Percentiles rank a stretch among this genome's conserved stretches.
Evolutionary conservation across 2,113 vertebrate species (phyloP).

Genomic region (Oostethus manadensis): DNA sequence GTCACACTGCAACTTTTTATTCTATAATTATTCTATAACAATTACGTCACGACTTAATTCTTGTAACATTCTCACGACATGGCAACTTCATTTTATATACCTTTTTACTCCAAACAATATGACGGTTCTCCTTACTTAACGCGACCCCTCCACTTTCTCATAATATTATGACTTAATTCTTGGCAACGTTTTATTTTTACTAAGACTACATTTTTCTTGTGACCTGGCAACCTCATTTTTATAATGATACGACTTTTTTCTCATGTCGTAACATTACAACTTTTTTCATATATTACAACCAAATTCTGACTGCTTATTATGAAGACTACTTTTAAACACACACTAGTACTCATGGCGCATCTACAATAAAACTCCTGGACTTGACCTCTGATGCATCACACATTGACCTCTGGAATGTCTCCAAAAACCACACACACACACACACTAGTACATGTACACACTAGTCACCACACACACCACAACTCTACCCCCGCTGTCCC

Average conservation of each 20-base stretch:
- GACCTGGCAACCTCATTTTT: too few relatives aligned
- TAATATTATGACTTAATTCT: too few relatives aligned
- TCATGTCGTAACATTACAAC: background rate
- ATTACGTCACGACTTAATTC: background rate
- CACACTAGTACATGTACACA: slow-evolving; percentile 28
- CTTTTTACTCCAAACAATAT: too few relatives aligned
- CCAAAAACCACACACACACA: slow-evolving; percentile 34
- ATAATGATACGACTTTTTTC: too few relatives aligned
- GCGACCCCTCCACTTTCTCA: too few relatives aligned
- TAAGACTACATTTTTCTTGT: too few relatives aligned
- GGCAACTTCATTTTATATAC: too few relatives aligned
- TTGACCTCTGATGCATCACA: slow-evolving; percentile 29
- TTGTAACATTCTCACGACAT: background rate
- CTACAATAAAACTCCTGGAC: slow-evolving; percentile 29
- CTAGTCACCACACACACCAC: slow-evolving; percentile 22
- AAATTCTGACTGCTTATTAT: too few relatives aligned
- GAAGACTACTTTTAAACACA: background rate
- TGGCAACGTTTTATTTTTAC: too few relatives aligned
- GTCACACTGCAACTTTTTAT: too few relatives aligned
- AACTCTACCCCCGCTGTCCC: slow-evolving; percentile 58
- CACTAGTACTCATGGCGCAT: slow-evolving; percentile 20
- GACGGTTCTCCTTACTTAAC: too few relatives aligned
- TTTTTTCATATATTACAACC: background rate
- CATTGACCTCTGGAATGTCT: slow-evolving; percentile 56
- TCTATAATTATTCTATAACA: too few relatives aligned